Percentiles rank a stretch among this genome's conserved stretches.
These are phyloP conservation scores for Ceyx margarethae DNA, from an alignment of 2,113 vertebrate genomes.

Conservation along the genomic window DNA sequence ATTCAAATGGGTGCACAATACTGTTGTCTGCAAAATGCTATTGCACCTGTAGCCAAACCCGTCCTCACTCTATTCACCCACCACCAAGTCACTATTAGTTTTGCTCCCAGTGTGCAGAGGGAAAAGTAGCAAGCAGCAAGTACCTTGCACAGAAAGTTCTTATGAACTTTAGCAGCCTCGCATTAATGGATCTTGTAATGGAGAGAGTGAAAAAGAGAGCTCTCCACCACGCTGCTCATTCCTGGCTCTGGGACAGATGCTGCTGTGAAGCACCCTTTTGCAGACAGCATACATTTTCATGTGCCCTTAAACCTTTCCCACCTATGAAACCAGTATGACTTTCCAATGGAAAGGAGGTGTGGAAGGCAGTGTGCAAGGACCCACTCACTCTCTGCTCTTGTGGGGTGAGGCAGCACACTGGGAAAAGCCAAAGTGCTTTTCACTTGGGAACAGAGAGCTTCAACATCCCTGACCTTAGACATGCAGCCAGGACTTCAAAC, in stretches of 20 bases:
- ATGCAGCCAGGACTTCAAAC: neutral
- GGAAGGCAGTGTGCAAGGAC: accelerated
- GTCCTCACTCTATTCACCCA: neutral
- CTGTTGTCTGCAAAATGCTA: neutral
- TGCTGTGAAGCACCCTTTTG: neutral
- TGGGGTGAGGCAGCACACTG: neutral
- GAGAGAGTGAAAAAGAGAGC: neutral
- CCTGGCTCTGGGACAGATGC: neutral
- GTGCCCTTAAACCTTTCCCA: neutral
- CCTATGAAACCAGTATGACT: neutral
- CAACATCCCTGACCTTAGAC: neutral
- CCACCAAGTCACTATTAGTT: neutral
- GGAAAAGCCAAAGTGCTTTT: neutral
- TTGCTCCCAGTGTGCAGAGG: neutral
- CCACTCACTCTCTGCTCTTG: neutral
- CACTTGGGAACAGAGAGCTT: neutral
- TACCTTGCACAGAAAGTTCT: neutral
- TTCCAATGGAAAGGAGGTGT: neutral
- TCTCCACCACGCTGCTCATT: neutral
- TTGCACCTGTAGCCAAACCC: neutral
- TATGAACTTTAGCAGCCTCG: neutral
- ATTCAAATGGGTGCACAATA: accelerated
- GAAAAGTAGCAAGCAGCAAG: neutral
- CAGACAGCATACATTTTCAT: neutral
- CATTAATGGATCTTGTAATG: neutral